phyloP scores from a whole-genome alignment of 23 tunicate species.

The Halocynthia roretzi region DNA sequence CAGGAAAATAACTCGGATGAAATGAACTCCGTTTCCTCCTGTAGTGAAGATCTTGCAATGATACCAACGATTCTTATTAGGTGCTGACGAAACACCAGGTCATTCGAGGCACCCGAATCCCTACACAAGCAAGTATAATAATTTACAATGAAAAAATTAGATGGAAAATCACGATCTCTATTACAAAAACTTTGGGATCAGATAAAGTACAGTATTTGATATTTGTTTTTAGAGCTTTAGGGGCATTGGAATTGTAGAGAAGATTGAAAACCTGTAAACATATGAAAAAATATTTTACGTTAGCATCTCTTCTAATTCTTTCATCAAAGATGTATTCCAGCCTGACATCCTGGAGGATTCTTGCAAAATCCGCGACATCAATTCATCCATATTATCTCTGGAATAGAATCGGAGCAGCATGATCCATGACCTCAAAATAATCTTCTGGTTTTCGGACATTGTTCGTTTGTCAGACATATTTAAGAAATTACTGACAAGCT shows the following conservation, averaged over 20 bases:
- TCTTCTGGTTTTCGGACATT: neutral
- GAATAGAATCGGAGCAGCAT: neutral
- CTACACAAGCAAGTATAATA: neutral
- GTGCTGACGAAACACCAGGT: neutral
- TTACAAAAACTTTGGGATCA: neutral
- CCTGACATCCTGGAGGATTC: neutral
- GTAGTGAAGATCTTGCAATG: neutral
- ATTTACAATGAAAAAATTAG: neutral
- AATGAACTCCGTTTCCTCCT: neutral
- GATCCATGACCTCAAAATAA: neutral
- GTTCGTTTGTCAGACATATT: neutral
- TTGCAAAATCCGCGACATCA: neutral
- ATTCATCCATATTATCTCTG: neutral
- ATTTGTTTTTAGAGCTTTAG: no score
- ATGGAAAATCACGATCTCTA: neutral
- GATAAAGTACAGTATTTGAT: no score
- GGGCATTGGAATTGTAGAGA: no score
- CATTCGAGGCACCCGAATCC: neutral
- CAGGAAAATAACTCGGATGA: conserved; percentile 5
- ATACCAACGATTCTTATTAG: neutral
- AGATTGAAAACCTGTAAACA: no score
- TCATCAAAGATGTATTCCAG: neutral
- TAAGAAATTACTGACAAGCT: neutral
- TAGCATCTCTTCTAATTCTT: conserved; percentile 7
- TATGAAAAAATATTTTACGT: neutral